Conservation (phyloP, 1,140 invertebrate genomes). For the Dendrolimus punctatus region DNA sequence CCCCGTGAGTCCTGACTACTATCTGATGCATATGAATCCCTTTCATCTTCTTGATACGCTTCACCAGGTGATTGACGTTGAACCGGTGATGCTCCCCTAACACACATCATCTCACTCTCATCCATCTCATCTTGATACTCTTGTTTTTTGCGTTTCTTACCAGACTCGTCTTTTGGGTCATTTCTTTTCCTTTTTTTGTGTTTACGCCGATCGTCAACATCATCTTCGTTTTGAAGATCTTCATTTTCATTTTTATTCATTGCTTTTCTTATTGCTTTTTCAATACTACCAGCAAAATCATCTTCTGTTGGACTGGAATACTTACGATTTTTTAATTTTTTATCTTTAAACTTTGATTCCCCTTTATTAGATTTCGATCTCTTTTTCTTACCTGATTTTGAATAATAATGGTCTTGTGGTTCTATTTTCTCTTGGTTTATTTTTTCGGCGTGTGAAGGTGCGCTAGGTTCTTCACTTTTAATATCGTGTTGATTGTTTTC, state of each 20-base stretch:
- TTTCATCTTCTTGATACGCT: slow-evolving; percentile 52
- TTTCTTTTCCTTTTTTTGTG: slow-evolving; percentile 69
- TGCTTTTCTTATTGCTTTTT: slow-evolving; percentile 81
- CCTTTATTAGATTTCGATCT: slow-evolving; percentile 60
- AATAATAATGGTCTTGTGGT: slow-evolving; percentile 41
- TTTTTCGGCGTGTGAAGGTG: slow-evolving; percentile 25
- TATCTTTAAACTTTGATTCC: slow-evolving; percentile 55
- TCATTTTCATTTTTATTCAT: slow-evolving; percentile 73
- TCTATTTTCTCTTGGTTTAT: slow-evolving; percentile 31
- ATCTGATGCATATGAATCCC: slow-evolving; percentile 71
- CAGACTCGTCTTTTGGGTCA: slow-evolving; percentile 52
- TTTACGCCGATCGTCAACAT: slow-evolving; percentile 63
- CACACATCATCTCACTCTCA: slow-evolving; percentile 85
- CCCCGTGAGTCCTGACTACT: slow-evolving; percentile 69
- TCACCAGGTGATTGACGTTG: slow-evolving; percentile 42
- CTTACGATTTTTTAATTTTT: slow-evolving; percentile 57
- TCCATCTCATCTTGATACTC: slow-evolving; percentile 76
- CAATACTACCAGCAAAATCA: slow-evolving; percentile 83
- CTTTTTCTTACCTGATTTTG: slow-evolving; percentile 67
- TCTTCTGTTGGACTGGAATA: slow-evolving; percentile 70
- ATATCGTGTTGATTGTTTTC: slow-evolving; percentile 32
- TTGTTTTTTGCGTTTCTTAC: slow-evolving; percentile 68
- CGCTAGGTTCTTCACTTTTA: slow-evolving; percentile 32
- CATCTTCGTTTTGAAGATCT: slow-evolving; percentile 70
- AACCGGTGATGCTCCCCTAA: slow-evolving; percentile 80